These are phyloP conservation scores for Coccyzus lansbergi DNA, from an alignment of 2,797 vertebrate species.

Conservation along the genomic window DNA sequence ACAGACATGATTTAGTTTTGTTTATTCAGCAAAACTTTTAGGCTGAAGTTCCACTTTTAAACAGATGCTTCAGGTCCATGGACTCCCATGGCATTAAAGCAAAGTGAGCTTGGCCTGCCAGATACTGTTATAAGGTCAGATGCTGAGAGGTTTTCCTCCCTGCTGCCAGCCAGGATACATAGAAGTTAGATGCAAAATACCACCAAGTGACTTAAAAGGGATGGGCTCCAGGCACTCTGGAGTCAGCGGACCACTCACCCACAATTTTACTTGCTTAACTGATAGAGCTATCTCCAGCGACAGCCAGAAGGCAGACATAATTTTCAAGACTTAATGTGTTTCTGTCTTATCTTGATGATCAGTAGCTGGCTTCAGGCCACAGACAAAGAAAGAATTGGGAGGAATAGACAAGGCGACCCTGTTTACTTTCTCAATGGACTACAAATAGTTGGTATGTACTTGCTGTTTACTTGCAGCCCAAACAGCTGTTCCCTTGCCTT, in stretches of 20 bases:
- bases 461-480: constrained; percentile 53
- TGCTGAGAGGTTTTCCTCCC: not conserved
- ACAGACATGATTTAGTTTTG: not conserved
- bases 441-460: constrained; percentile 56
- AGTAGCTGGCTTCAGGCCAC: constrained; percentile 48
- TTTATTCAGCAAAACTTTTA: not conserved
- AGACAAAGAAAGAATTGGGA: constrained; percentile 43
- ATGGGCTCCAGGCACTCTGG: constrained; percentile 15
- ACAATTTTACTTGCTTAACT: constrained; percentile 27
- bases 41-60: not conserved
- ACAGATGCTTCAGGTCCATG: not conserved
- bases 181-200: not conserved
- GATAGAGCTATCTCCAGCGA: constrained; percentile 61
- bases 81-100: not conserved
- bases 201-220: constrained; percentile 12
- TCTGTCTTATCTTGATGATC: constrained; percentile 68
- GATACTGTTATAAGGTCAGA: not conserved
- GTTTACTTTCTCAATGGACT: constrained; percentile 57
- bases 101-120: not conserved
- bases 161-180: not conserved
- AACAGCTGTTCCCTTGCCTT: not conserved
- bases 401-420: constrained; percentile 46
- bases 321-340: constrained; percentile 59
- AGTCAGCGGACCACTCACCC: constrained; percentile 35
- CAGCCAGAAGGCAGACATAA: constrained; percentile 69